Conservation (phyloP, 1,140 invertebrate genomes). For the Fopius arisanus region DNA sequence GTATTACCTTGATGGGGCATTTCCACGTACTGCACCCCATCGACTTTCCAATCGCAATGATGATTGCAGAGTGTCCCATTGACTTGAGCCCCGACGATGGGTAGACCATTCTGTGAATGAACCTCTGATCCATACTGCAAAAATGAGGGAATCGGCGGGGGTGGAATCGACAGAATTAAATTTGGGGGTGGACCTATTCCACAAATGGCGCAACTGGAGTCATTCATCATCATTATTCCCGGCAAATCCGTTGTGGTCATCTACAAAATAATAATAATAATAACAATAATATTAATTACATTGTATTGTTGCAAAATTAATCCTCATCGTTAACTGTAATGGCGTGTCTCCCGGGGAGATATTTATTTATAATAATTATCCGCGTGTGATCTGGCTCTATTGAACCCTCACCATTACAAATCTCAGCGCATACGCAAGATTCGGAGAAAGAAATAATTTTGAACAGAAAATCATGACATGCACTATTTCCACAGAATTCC, state of each 20-base stretch:
- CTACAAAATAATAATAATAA: no score
- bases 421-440: neutral
- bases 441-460: neutral
- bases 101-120: slow-evolving; percentile 46
- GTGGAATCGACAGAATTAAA: slow-evolving; percentile 80
- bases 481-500: neutral
- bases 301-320: no score
- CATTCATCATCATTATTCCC: slow-evolving; percentile 41
- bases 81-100: slow-evolving; percentile 45
- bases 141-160: slow-evolving; percentile 79
- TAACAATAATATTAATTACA: no score
- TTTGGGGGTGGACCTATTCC: slow-evolving; percentile 83
- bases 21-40: slow-evolving; percentile 77
- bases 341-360: no score
- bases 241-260: neutral
- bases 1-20: slow-evolving; percentile 73
- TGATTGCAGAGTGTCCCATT: slow-evolving; percentile 61
- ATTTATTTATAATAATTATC: neutral
- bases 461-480: neutral
- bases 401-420: no score
- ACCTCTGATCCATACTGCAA: slow-evolving; percentile 64
- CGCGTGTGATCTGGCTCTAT: no score
- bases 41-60: slow-evolving; percentile 63
- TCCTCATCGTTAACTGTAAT: no score
- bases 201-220: slow-evolving; percentile 57